Percentiles rank a stretch among this genome's conserved stretches.
phyloP scores from a whole-genome alignment of 2,797 vertebrate species.

The Triplophysa yarkandensis region DNA sequence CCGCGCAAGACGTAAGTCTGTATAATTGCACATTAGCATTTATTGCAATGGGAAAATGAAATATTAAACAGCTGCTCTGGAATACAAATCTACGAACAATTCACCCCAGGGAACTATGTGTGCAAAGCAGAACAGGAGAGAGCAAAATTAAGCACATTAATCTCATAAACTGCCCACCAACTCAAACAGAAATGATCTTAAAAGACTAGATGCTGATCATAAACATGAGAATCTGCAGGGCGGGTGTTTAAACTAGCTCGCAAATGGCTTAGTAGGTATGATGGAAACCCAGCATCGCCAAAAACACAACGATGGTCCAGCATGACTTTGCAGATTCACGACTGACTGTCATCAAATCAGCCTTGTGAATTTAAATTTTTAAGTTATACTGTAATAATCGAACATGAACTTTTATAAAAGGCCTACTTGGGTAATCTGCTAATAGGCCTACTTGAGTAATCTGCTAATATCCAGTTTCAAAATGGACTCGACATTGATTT shows the following conservation, averaged over 20 bases:
- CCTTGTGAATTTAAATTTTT: not conserved
- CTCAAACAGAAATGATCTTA: slow-evolving; percentile 11
- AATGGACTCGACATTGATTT: slow-evolving; percentile 21
- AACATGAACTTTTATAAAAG: not conserved
- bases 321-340: not conserved
- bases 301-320: not conserved
- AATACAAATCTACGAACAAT: slow-evolving; percentile 36
- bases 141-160: slow-evolving; percentile 53
- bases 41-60: slow-evolving; percentile 36
- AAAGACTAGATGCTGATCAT: not conserved
- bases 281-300: too few relatives aligned
- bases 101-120: slow-evolving; percentile 32
- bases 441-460: slow-evolving; percentile 41
- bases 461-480: slow-evolving; percentile 30
- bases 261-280: too few relatives aligned
- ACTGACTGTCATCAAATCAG: not conserved
- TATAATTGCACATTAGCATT: slow-evolving; percentile 44
- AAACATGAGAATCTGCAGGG: not conserved
- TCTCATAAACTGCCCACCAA: slow-evolving; percentile 37
- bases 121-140: slow-evolving; percentile 36
- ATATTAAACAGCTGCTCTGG: slow-evolving; percentile 34
- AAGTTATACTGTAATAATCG: too few relatives aligned
- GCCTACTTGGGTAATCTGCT: slow-evolving; percentile 15
- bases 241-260: not conserved
- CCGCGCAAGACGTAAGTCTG: slow-evolving; percentile 4